Evolutionary conservation across 2,113 vertebrate genomes (phyloP).

Genomic region (Thamnaconus septentrionalis): DNA sequence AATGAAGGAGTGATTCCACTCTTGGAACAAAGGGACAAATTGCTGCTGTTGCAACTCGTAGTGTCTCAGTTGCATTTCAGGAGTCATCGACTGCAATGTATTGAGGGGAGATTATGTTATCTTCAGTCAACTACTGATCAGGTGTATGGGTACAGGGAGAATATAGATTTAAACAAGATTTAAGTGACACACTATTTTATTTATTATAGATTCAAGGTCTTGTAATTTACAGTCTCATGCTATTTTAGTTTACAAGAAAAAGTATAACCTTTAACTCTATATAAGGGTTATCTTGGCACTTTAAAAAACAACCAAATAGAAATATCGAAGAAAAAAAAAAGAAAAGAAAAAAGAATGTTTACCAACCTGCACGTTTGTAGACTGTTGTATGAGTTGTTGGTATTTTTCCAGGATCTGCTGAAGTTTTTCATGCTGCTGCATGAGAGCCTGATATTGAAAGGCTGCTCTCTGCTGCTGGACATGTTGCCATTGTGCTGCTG

Average conservation of each 20-base stretch:
- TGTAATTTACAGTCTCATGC: not conserved
- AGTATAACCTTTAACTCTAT: too few relatives aligned
- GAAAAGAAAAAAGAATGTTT: not conserved
- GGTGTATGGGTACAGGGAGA: not conserved
- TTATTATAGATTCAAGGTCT: not conserved
- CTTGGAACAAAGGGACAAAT: constrained; percentile 88
- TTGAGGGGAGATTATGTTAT: not conserved
- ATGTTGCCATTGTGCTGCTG: constrained; percentile 97
- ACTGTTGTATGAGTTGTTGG: constrained; percentile 90
- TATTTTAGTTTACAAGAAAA: too few relatives aligned
- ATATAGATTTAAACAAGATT: not conserved
- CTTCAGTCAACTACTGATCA: too few relatives aligned
- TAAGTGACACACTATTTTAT: not conserved
- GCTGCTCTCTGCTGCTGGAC: constrained; percentile 91
- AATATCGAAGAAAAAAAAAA: not conserved
- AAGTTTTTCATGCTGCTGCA: constrained; percentile 93
- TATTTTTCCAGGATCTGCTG: constrained; percentile 92
- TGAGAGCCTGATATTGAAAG: constrained; percentile 94
- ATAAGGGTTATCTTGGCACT: too few relatives aligned
- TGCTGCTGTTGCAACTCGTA: constrained; percentile 91
- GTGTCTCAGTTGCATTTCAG: constrained; percentile 89
- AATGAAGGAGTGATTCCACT: constrained; percentile 90
- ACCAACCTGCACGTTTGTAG: constrained; percentile 85
- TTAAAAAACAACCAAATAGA: too few relatives aligned
- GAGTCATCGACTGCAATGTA: constrained; percentile 83